phyloP scores from a whole-genome alignment of 2,797 vertebrate species.

The Brotula barbata region DNA sequence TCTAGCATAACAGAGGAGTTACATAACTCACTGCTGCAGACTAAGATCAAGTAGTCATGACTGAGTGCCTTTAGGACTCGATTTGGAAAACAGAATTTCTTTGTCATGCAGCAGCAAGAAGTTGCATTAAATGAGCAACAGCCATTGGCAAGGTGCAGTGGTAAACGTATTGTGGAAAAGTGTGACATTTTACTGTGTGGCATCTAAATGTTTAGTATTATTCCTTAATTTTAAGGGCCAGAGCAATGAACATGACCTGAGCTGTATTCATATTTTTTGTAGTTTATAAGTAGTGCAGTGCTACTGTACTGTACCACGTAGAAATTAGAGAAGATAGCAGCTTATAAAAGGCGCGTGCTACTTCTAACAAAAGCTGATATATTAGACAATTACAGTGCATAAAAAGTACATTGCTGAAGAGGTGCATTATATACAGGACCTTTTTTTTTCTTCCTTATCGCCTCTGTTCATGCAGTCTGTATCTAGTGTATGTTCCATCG shows the following conservation, averaged over 20 bases:
- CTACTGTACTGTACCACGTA: too few species aligned
- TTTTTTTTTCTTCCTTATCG: slow-evolving; percentile 8
- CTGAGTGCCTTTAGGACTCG: slow-evolving; percentile 33
- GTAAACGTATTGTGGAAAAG: slow-evolving; percentile 34
- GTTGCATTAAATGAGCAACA: slow-evolving; percentile 31
- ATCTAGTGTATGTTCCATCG: slow-evolving; percentile 44
- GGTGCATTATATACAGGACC: background rate
- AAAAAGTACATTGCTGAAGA: background rate
- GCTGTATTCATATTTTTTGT: slow-evolving; percentile 1
- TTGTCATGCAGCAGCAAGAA: slow-evolving; percentile 26
- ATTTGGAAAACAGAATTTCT: slow-evolving; percentile 31
- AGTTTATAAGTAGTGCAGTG: too few species aligned
- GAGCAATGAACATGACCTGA: slow-evolving; percentile 62
- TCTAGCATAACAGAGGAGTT: slow-evolving; percentile 2
- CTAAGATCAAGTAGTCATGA: slow-evolving; percentile 19
- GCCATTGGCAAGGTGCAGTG: slow-evolving; percentile 21
- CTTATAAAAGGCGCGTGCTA: background rate
- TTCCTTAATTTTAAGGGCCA: slow-evolving; percentile 48
- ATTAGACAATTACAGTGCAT: background rate
- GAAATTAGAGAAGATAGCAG: background rate
- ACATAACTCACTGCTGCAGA: slow-evolving; percentile 3
- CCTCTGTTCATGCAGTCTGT: slow-evolving; percentile 26
- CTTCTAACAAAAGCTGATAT: slow-evolving; percentile 1
- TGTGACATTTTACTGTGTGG: slow-evolving; percentile 55
- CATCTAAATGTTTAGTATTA: slow-evolving; percentile 41